Evolutionary conservation across 2,888 invertebrate genomes (phyloP).

Genomic region (Drosophila tanythrix): DNA sequence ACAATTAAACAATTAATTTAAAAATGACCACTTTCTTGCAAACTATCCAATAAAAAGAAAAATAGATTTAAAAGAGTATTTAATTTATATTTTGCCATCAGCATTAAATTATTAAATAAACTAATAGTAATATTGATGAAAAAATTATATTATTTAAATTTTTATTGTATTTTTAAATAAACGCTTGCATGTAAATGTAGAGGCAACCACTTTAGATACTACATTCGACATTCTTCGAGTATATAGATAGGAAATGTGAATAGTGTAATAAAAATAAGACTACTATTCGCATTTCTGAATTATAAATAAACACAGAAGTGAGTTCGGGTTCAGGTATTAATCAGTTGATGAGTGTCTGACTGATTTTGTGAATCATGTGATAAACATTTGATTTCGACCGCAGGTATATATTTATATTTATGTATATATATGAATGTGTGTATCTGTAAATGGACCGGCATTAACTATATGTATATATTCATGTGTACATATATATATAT

Average conservation of each 20-base stretch:
- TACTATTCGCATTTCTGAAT: not conserved
- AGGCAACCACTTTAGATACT: not conserved
- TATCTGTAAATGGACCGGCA: constrained; percentile 29
- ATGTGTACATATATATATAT: constrained; percentile 13
- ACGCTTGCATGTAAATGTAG: not conserved
- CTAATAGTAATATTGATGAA: not conserved
- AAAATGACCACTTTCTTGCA: not conserved
- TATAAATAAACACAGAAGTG: constrained; percentile 1
- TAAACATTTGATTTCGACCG: constrained; percentile 33
- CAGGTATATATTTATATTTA: constrained; percentile 11
- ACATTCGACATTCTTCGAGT: not conserved
- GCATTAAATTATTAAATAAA: not conserved
- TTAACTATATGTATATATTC: constrained; percentile 47
- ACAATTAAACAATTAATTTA: not conserved
- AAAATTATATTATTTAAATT: not conserved
- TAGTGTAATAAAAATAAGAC: not conserved
- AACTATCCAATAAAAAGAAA: not conserved
- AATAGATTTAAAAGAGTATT: not conserved
- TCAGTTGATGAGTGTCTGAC: constrained; percentile 32
- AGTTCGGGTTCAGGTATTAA: constrained; percentile 15
- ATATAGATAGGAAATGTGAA: not conserved
- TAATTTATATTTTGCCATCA: not conserved
- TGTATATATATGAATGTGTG: not conserved
- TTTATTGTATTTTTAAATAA: not conserved
- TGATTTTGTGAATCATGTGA: constrained; percentile 38